Evolutionary conservation across 2,113 vertebrate genomes (phyloP).

Genomic region (Leptosomus discolor): DNA sequence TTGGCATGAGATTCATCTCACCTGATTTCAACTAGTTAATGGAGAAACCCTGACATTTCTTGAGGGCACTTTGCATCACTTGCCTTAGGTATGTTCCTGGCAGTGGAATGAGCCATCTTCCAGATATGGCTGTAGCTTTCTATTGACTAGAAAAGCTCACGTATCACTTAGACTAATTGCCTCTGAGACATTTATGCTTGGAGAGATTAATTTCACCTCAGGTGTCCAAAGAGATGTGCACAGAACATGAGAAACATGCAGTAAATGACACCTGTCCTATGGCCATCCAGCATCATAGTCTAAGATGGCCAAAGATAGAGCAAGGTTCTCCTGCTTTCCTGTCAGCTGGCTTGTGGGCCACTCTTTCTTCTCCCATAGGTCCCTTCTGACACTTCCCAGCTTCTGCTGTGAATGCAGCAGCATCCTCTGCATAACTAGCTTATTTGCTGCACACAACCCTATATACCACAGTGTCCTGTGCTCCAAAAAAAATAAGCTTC

Average conservation of each 20-base stretch:
- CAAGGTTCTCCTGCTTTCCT: background rate
- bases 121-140: background rate
- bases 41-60: background rate
- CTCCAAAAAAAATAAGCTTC: background rate
- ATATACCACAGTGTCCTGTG: accelerated
- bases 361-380: background rate
- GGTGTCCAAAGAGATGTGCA: background rate
- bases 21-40: background rate
- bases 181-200: background rate
- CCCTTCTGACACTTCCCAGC: background rate
- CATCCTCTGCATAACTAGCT: accelerated
- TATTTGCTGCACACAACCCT: background rate
- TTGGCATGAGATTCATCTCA: background rate
- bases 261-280: background rate
- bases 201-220: background rate
- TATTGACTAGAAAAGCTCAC: background rate
- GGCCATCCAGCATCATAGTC: background rate
- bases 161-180: background rate
- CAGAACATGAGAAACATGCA: background rate
- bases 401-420: background rate
- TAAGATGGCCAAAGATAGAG: background rate
- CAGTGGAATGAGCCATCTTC: background rate
- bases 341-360: background rate
- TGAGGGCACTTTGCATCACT: background rate
- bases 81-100: background rate